Evolutionary conservation across 2,797 vertebrate genomes (phyloP), one percentile per base, ranked within the genome.

Genomic region (Myotis pilosus): DNA sequence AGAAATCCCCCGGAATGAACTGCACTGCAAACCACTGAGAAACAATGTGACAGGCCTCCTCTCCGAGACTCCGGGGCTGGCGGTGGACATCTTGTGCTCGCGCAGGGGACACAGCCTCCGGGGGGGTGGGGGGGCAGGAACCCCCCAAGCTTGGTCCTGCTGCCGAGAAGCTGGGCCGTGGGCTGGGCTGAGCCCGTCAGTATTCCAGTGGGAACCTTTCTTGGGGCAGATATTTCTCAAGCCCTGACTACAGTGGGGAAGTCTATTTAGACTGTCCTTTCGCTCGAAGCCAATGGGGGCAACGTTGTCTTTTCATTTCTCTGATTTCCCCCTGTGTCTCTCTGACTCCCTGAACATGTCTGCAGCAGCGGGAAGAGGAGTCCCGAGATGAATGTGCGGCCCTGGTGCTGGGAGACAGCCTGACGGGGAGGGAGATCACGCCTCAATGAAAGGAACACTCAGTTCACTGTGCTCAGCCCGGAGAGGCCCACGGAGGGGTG

Each of bases 131-230:
- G 0, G 57, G 23, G n/a, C 5, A 0, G 8, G 11, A 75, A 28
- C 30, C 8, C 15, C 10, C 8, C 6, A 3, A 0, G n/a, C 12
- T 1, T 8, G 0, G 0, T 38, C 38, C 33, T 6, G n/a, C 41
- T 10, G 25, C n/a, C 6, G 15, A 62, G 53, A 25, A 20, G 13
- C 30, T 28, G 0, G 6, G 9, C 47, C 16, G 2, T 3, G 33
- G 60, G 7, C 49, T 25, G 44, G 28, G 30, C 60, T 4, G 12
- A 68, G 51, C 15, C 51, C 2, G 0, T 5, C 41, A 15, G 33
- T 3, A 12, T 3, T 15, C n/a, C 17, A 30, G 28, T 16, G 17
- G 23, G n/a, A 4, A 3, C 20, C 47, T 41, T 68, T 55, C 49
- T 51, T 60, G 19, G 11, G 2, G 22, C 5, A 60, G 44, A 4